phyloP scores from a whole-genome alignment of 1,140 invertebrate species.

The Littorina saxatilis region DNA sequence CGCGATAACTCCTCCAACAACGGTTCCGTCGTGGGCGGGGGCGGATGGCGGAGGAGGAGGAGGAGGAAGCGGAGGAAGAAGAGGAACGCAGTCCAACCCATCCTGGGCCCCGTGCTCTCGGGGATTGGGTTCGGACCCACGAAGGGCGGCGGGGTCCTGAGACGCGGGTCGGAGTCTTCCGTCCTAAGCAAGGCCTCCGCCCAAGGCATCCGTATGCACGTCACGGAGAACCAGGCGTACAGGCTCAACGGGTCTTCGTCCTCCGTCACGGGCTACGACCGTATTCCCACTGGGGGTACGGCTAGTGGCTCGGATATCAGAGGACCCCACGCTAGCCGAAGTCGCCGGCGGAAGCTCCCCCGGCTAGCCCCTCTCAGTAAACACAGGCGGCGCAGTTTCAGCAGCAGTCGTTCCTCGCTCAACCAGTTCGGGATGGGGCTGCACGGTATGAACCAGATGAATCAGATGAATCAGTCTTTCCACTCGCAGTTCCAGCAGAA shows the following conservation, averaged over 20 bases:
- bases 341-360: slow-evolving; percentile 29
- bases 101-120: slow-evolving; percentile 50
- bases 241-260: slow-evolving; percentile 27
- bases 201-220: slow-evolving; percentile 51
- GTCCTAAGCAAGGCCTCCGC: slow-evolving; percentile 57
- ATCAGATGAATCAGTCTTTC: not conserved
- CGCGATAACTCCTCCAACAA: slow-evolving; percentile 38
- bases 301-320: slow-evolving; percentile 18
- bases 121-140: slow-evolving; percentile 17
- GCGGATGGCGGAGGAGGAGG: slow-evolving; percentile 33
- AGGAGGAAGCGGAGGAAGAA: slow-evolving; percentile 49
- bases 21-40: not conserved
- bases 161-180: slow-evolving; percentile 57
- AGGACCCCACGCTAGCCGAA: not conserved
- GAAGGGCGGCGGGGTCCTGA: not conserved
- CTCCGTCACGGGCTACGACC: not conserved
- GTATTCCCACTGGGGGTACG: not conserved
- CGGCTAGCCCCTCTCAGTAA: not conserved
- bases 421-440: not conserved
- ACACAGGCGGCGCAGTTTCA: slow-evolving; percentile 21
- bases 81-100: slow-evolving; percentile 49
- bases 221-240: slow-evolving; percentile 48
- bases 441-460: not conserved
- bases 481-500: slow-evolving; percentile 9
- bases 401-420: slow-evolving; percentile 32